phyloP scores from a whole-genome alignment of 2,888 invertebrate genomes.

The Zonitis immaculata region DNA sequence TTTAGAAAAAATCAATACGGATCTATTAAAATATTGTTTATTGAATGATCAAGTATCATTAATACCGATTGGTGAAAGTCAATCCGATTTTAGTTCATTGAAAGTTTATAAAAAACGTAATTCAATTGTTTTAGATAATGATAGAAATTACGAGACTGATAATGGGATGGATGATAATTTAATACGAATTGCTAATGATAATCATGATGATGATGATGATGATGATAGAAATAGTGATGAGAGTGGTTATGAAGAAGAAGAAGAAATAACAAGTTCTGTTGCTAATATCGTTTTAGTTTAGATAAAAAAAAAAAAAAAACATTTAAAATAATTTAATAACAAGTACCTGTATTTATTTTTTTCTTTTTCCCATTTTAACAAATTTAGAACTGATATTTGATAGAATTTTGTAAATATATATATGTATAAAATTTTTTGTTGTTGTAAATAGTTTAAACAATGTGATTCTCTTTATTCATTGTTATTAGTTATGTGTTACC shows the following conservation, averaged over 20 bases:
- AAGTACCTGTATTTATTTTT: conserved; percentile 3
- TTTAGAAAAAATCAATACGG: conserved; percentile 38
- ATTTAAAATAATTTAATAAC: background rate
- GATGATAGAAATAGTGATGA: conserved; percentile 82
- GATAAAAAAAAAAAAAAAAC: conserved; percentile 6
- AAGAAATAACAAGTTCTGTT: conserved; percentile 44
- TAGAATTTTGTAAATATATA: conserved; percentile 13
- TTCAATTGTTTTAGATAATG: conserved; percentile 25
- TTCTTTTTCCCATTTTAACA: too few relatives aligned
- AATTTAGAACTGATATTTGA: conserved; percentile 8
- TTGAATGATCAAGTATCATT: conserved; percentile 46
- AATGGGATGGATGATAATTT: conserved; percentile 49
- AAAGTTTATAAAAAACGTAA: conserved; percentile 46
- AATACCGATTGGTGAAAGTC: conserved; percentile 46
- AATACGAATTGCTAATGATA: conserved; percentile 38
- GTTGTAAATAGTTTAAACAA: conserved; percentile 15
- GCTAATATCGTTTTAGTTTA: conserved; percentile 45
- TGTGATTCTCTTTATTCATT: conserved; percentile 17
- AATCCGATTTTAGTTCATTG: conserved; percentile 45
- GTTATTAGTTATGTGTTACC: conserved; percentile 20
- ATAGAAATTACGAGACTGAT: conserved; percentile 47
- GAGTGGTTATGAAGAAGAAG: conserved; percentile 83
- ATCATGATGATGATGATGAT: conserved; percentile 43
- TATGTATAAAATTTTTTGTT: conserved; percentile 12
- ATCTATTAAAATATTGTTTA: conserved; percentile 38